Percentiles rank a stretch among this genome's conserved stretches.
phyloP scores from a whole-genome alignment of 1,140 invertebrate species.

The Drosophila parabipectinata region DNA sequence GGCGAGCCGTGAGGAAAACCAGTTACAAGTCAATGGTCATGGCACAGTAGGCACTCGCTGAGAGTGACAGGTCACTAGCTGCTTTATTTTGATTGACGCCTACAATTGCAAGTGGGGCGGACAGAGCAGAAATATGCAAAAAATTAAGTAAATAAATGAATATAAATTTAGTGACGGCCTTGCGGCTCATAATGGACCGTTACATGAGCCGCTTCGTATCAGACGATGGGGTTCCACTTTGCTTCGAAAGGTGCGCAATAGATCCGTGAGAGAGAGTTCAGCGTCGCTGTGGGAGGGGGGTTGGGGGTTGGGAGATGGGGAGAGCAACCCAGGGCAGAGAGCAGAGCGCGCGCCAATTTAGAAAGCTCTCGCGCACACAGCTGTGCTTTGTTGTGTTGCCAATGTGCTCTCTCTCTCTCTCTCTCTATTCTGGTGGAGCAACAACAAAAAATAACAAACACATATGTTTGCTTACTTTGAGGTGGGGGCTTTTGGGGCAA shows the following conservation, averaged over 20 bases:
- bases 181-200: slow-evolving; percentile 40
- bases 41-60: slow-evolving; percentile 61
- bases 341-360: slow-evolving; percentile 30
- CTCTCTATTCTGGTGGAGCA: neutral
- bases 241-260: slow-evolving; percentile 71
- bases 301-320: neutral
- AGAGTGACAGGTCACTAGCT: slow-evolving; percentile 28
- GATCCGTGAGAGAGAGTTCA: slow-evolving; percentile 13
- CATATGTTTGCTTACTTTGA: slow-evolving; percentile 46
- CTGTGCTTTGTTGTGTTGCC: slow-evolving; percentile 61
- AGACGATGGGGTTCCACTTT: slow-evolving; percentile 59
- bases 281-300: neutral
- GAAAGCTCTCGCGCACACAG: slow-evolving; percentile 54
- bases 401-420: neutral
- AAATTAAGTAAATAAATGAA: slow-evolving; percentile 28
- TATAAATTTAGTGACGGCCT: slow-evolving; percentile 36
- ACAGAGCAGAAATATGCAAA: slow-evolving; percentile 25
- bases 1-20: slow-evolving; percentile 55
- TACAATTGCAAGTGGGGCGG: slow-evolving; percentile 17
- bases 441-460: slow-evolving; percentile 35
- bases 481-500: slow-evolving; percentile 25
- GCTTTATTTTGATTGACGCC: slow-evolving; percentile 45
- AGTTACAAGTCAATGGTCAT: slow-evolving; percentile 80
- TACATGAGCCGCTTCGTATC: slow-evolving; percentile 29
- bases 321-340: slow-evolving; percentile 18